These are phyloP conservation scores for Hydroisotoma schaefferi DNA, from an alignment of 2,888 invertebrate genomes.

Conservation along the genomic window DNA sequence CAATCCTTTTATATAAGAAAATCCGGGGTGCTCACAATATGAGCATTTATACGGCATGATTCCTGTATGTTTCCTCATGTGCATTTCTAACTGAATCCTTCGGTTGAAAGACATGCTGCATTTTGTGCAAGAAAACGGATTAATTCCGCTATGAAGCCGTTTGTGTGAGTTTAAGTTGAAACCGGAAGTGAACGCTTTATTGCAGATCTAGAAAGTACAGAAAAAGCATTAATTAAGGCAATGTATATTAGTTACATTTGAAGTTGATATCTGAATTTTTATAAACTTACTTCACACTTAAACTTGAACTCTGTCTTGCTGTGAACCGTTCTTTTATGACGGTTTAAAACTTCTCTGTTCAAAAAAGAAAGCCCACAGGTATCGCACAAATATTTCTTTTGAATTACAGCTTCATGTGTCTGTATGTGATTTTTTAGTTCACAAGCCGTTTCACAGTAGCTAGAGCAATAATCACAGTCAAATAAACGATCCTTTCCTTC, in stretches of 20 bases:
- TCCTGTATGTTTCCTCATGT: constrained; percentile 17
- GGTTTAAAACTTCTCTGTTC: constrained; percentile 9
- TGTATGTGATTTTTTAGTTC: not conserved
- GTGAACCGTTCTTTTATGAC: constrained; percentile 13
- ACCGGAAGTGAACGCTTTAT: constrained; percentile 16
- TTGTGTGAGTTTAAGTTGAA: constrained; percentile 17
- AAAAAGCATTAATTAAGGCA: not conserved
- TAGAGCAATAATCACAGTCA: constrained; percentile 2
- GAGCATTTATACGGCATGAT: constrained; percentile 18
- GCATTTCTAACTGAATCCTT: not conserved
- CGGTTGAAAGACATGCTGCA: not conserved
- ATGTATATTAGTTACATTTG: not conserved
- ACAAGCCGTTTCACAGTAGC: not conserved
- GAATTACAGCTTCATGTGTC: not conserved
- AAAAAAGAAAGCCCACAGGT: constrained; percentile 13
- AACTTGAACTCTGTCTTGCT: constrained; percentile 10
- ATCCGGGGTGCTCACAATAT: constrained; percentile 6
- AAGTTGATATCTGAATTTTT: not conserved
- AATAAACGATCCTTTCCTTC: not conserved
- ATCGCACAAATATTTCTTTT: constrained; percentile 1
- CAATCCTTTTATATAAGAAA: constrained; percentile 14
- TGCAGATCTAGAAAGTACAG: constrained; percentile 17
- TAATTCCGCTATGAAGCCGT: constrained; percentile 11
- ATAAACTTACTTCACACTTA: constrained; percentile 1
- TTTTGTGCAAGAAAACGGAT: constrained; percentile 9